A percentile compares a stretch with the other conserved stretches of the same genome.
Evolutionary conservation across 2,113 vertebrate genomes (phyloP).

Genomic region (Podilymbus podiceps): DNA sequence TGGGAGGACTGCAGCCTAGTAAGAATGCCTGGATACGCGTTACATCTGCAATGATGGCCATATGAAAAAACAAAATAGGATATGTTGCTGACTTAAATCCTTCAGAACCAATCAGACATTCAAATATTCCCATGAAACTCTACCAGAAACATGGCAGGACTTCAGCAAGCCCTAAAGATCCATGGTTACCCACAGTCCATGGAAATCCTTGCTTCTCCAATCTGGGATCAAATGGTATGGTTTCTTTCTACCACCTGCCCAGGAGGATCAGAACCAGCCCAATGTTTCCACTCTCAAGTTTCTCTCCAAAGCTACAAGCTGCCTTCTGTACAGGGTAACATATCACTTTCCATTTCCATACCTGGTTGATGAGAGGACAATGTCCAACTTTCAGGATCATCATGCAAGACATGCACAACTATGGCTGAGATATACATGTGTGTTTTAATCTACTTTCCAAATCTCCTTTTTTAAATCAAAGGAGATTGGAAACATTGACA

Average conservation of each 20-base stretch:
- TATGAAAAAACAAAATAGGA: not conserved
- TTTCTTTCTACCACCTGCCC: not conserved
- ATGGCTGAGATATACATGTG: not conserved
- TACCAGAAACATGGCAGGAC: not conserved
- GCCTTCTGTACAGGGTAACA: not conserved
- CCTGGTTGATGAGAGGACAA: not conserved
- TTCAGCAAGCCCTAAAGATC: not conserved
- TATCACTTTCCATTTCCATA: not conserved
- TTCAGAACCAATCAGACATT: not conserved
- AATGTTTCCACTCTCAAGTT: not conserved
- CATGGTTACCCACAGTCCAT: not conserved
- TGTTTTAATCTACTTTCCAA: not conserved
- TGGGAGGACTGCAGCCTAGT: not conserved
- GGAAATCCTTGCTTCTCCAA: not conserved
- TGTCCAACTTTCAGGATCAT: not conserved
- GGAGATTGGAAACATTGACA: not conserved
- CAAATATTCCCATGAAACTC: not conserved
- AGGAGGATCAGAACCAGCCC: not conserved
- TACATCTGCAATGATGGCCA: not conserved
- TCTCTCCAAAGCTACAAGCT: not conserved
- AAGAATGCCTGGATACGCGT: not conserved
- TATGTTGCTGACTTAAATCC: not conserved
- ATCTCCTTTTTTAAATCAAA: not conserved
- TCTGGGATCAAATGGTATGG: not conserved
- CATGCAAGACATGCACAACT: not conserved